Percentiles rank a stretch among this genome's conserved stretches.
These are phyloP conservation scores for Hylaea fasciaria DNA, from an alignment of 2,888 invertebrate genomes.

Conservation along the genomic window DNA sequence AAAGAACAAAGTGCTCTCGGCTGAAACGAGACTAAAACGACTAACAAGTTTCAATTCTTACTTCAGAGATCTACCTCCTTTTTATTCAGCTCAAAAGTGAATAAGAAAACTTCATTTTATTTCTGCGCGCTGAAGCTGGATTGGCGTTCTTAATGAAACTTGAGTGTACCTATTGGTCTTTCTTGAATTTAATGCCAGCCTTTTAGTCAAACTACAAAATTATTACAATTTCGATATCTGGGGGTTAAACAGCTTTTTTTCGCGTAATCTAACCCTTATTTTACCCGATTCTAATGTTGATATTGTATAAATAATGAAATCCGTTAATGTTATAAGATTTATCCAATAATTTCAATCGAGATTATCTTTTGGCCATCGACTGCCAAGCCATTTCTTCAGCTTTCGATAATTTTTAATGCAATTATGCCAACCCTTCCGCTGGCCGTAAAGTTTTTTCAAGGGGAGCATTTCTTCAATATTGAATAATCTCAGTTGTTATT, in stretches of 20 bases:
- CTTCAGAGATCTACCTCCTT: slow-evolving; percentile 23
- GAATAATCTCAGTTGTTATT: slow-evolving; percentile 22
- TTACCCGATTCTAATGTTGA: too few relatives aligned
- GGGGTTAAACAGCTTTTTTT: too few relatives aligned
- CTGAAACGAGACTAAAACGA: slow-evolving; percentile 33
- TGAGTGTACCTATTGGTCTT: too few relatives aligned
- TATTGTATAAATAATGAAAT: slow-evolving; percentile 50
- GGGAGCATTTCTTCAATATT: slow-evolving; percentile 19
- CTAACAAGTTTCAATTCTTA: slow-evolving; percentile 31
- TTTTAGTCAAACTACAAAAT: too few relatives aligned
- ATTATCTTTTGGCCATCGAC: slow-evolving; percentile 53
- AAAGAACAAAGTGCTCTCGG: slow-evolving; percentile 42
- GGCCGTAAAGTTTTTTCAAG: slow-evolving; percentile 25
- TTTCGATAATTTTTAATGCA: slow-evolving; percentile 59
- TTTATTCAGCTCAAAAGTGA: slow-evolving; percentile 29
- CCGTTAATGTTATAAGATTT: too few relatives aligned
- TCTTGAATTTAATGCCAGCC: too few relatives aligned
- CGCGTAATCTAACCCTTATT: too few relatives aligned
- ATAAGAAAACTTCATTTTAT: slow-evolving; percentile 24
- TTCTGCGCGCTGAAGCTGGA: slow-evolving; percentile 3
- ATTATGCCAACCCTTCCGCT: slow-evolving; percentile 51
- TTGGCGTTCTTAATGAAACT: slow-evolving; percentile 6
- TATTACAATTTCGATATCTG: too few relatives aligned
- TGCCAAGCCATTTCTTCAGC: slow-evolving; percentile 42
- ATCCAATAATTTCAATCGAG: slow-evolving; percentile 66